Evolutionary conservation across 2,113 vertebrate species (phyloP).

Genomic region (Himantopus leucocephalus): DNA sequence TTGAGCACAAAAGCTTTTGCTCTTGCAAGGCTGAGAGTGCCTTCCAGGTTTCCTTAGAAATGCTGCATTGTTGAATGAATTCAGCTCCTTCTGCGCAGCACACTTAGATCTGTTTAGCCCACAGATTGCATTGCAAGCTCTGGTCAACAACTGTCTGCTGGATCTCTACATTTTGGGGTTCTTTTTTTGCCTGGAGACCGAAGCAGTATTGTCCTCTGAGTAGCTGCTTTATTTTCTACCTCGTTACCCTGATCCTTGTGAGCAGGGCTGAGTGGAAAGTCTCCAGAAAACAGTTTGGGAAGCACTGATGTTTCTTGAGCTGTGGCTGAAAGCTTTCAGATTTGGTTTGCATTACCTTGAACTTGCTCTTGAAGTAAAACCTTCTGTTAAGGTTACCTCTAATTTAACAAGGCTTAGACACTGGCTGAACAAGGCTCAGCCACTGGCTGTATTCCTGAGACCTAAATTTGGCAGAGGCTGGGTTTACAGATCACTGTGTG

Average conservation of each 20-base stretch:
- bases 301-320: not conserved
- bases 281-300: not conserved
- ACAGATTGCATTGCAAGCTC: not conserved
- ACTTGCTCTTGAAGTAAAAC: not conserved
- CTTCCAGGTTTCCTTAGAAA: not conserved
- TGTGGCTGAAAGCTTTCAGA: not conserved
- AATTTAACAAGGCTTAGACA: not conserved
- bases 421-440: not conserved
- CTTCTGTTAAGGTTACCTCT: not conserved
- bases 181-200: constrained; percentile 67
- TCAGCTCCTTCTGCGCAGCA: not conserved
- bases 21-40: not conserved
- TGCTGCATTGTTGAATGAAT: not conserved
- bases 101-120: not conserved
- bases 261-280: not conserved
- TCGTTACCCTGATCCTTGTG: constrained; percentile 64
- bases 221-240: constrained; percentile 66
- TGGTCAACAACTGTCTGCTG: not conserved
- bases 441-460: not conserved
- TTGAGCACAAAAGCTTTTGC: not conserved
- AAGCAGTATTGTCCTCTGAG: constrained; percentile 13
- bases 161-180: not conserved
- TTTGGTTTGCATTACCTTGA: not conserved
- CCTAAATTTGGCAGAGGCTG: not conserved
- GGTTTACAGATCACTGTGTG: not conserved